Percentiles rank a stretch among this genome's conserved stretches.
Evolutionary conservation across 2,888 invertebrate genomes (phyloP).

Genomic region (Nymphalis urticae): DNA sequence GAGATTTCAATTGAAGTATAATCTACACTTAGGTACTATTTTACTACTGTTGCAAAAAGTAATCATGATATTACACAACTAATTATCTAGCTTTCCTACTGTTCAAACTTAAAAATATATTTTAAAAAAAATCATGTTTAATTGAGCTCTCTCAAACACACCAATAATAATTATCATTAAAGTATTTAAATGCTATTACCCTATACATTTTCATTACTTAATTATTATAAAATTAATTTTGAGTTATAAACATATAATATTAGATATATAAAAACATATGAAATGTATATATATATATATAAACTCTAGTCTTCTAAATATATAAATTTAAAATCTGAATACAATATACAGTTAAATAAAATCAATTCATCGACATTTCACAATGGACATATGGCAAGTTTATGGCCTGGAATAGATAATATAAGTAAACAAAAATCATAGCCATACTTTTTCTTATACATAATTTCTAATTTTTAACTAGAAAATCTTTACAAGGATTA

Average conservation of each 20-base stretch:
- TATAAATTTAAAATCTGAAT: conserved; percentile 7
- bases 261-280: not conserved
- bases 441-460: conserved; percentile 22
- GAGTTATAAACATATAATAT: not conserved
- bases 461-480: conserved; percentile 14
- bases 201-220: conserved; percentile 7
- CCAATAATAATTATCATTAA: not conserved
- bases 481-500: conserved; percentile 1
- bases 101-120: not conserved
- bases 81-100: not conserved
- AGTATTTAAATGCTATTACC: conserved; percentile 11
- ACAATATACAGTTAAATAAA: conserved; percentile 1
- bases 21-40: conserved; percentile 1
- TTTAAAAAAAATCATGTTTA: conserved; percentile 2
- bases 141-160: conserved; percentile 5
- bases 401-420: conserved; percentile 35
- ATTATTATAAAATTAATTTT: not conserved
- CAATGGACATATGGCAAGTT: conserved; percentile 42
- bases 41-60: not conserved
- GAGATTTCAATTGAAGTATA: not conserved
- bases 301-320: not conserved
- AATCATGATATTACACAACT: not conserved
- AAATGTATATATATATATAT: conserved; percentile 3
- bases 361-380: not conserved
- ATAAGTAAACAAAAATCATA: conserved; percentile 24